Conservation (phyloP, 2,113 vertebrate genomes). For the Turnix velox region DNA sequence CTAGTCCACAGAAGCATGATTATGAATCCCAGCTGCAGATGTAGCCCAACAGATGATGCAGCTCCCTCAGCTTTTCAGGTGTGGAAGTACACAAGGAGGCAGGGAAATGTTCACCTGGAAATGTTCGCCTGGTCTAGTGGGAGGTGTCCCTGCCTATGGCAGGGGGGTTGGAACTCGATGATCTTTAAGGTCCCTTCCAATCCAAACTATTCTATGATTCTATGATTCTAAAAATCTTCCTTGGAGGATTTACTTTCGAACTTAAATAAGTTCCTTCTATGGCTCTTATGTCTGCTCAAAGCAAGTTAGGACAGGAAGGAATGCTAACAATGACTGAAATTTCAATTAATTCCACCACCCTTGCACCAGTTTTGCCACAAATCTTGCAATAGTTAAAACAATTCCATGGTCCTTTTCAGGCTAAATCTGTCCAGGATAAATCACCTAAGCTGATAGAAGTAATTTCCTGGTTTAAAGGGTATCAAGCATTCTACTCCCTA, state of each 20-base stretch:
- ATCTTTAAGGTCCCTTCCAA: too few species aligned
- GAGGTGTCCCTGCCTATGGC: too few species aligned
- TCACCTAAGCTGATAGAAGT: not conserved
- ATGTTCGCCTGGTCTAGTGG: too few species aligned
- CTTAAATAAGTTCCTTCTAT: not conserved
- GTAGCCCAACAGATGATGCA: not conserved
- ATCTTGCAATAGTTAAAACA: not conserved
- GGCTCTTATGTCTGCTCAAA: not conserved
- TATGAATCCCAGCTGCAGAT: not conserved
- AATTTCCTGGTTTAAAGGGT: not conserved
- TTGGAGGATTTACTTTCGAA: not conserved
- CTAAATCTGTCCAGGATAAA: not conserved
- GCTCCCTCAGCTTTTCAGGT: not conserved
- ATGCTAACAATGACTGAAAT: not conserved
- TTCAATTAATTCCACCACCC: not conserved
- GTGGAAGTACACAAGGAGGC: not conserved
- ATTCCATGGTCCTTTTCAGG: not conserved
- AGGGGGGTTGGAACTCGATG: too few species aligned
- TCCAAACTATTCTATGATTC: too few species aligned
- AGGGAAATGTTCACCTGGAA: not conserved
- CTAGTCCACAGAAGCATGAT: not conserved
- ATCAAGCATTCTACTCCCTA: accelerated
- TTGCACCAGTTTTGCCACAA: not conserved
- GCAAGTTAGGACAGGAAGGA: not conserved
- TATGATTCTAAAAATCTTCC: not conserved